These are phyloP conservation scores for Caenorhabditis sulstoni DNA, from an alignment of 2,888 invertebrate genomes.

Conservation along the genomic window DNA sequence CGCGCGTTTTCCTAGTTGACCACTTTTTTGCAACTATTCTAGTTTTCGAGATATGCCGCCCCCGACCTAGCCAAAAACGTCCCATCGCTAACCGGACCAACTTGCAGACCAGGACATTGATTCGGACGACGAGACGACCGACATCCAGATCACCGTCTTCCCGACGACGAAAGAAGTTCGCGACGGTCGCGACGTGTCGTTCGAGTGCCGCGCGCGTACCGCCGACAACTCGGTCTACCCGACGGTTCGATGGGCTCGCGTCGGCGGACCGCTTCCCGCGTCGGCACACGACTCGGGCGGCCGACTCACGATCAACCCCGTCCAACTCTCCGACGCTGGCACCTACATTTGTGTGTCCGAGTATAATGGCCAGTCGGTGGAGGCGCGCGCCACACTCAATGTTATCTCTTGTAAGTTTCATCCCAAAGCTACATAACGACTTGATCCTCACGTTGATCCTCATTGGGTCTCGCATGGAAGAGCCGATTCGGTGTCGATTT, in stretches of 20 bases:
- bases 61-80: too few relatives aligned
- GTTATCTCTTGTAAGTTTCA: slow-evolving; percentile 73
- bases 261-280: slow-evolving; percentile 77
- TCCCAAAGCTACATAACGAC: too few relatives aligned
- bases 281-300: slow-evolving; percentile 74
- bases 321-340: slow-evolving; percentile 72
- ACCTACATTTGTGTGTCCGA: slow-evolving; percentile 78
- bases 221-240: slow-evolving; percentile 76
- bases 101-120: slow-evolving; percentile 67
- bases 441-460: too few relatives aligned
- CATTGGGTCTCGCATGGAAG: too few relatives aligned
- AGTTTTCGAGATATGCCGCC: too few relatives aligned
- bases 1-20: too few relatives aligned
- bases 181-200: slow-evolving; percentile 78
- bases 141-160: slow-evolving; percentile 79
- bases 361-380: slow-evolving; percentile 76
- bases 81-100: too few relatives aligned
- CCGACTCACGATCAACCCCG: slow-evolving; percentile 74
- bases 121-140: slow-evolving; percentile 60
- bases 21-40: too few relatives aligned
- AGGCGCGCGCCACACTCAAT: slow-evolving; percentile 75
- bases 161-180: slow-evolving; percentile 76
- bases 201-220: slow-evolving; percentile 79
- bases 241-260: slow-evolving; percentile 66
- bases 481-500: too few relatives aligned